A percentile compares a stretch with the other conserved stretches of the same genome.
phyloP scores from a whole-genome alignment of 1,140 invertebrate species.

The Drosophila lacertosa region DNA sequence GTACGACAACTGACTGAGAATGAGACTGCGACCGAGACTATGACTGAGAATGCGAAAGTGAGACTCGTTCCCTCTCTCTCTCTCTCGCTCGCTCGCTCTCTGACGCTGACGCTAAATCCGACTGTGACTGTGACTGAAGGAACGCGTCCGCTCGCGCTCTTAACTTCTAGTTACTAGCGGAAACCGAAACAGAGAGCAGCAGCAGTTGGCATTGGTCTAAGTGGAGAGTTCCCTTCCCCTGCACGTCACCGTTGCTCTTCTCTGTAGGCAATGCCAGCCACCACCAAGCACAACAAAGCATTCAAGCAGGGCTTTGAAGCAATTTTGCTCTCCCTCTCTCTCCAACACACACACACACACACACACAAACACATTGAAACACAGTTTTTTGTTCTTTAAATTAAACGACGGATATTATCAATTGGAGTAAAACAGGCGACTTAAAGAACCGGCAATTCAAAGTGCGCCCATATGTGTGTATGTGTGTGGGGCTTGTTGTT shows the following conservation, averaged over 20 bases:
- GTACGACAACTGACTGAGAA: conserved; percentile 36
- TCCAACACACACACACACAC: conserved; percentile 1
- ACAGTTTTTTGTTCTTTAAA: conserved; percentile 49
- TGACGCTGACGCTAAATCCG: not conserved
- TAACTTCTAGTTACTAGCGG: conserved; percentile 65
- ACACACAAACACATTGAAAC: conserved; percentile 16
- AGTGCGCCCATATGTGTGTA: conserved; percentile 17
- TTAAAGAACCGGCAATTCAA: conserved; percentile 57
- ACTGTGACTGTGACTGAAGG: conserved; percentile 7
- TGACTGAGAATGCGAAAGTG: conserved; percentile 2
- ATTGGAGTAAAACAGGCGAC: conserved; percentile 57
- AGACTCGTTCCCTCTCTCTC: conserved; percentile 7
- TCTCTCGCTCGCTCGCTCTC: not conserved
- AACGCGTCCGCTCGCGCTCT: conserved; percentile 40
- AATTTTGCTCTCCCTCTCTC: conserved; percentile 4
- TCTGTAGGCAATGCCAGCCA: conserved; percentile 12
- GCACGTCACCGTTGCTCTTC: not conserved
- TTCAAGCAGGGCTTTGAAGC: conserved; percentile 70
- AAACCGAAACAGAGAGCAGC: conserved; percentile 20
- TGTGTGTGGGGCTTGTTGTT: conserved; percentile 38
- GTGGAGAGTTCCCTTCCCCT: conserved; percentile 44
- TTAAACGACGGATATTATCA: conserved; percentile 75
- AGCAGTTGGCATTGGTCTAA: conserved; percentile 17
- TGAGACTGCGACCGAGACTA: conserved; percentile 7
- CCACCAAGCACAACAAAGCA: conserved; percentile 44